These are phyloP conservation scores for Amphipoea lucens DNA, from an alignment of 2,888 invertebrate species.

Conservation along the genomic window DNA sequence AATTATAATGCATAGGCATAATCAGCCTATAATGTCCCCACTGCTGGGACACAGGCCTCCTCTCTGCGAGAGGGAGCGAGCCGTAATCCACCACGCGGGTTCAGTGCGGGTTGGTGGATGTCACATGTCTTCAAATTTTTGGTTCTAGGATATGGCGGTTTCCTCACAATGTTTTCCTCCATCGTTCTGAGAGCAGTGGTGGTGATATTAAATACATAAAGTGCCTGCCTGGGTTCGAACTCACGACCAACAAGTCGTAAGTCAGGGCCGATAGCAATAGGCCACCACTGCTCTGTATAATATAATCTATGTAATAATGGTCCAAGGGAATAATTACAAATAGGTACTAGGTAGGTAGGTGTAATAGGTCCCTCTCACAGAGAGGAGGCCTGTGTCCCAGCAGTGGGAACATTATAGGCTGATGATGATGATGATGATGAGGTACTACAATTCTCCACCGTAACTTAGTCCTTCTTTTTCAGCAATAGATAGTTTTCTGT, in stretches of 20 bases:
- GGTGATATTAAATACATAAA: neutral
- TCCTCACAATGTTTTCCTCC: neutral
- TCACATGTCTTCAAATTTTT: neutral
- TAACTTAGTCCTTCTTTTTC: neutral
- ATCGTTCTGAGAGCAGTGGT: neutral
- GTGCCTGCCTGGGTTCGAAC: too few relatives aligned
- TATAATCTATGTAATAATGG: neutral
- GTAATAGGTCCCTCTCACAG: too few relatives aligned
- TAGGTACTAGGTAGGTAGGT: too few relatives aligned
- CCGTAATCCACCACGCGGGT: neutral
- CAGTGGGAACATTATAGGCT: too few relatives aligned
- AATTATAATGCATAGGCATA: neutral
- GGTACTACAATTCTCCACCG: neutral
- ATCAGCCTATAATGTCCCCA: neutral
- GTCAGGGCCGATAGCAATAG: neutral
- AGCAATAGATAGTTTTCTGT: neutral
- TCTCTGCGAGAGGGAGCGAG: neutral
- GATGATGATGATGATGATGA: too few relatives aligned
- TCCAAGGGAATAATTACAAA: neutral
- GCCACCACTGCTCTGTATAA: neutral
- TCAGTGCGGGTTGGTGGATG: neutral
- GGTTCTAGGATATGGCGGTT: neutral
- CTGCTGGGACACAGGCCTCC: neutral
- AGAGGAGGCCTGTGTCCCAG: too few relatives aligned
- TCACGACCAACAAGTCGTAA: neutral